A percentile compares a stretch with the other conserved stretches of the same genome.
Conservation (phyloP, 2,797 vertebrate species). For the Oreortyx pictus region DNA sequence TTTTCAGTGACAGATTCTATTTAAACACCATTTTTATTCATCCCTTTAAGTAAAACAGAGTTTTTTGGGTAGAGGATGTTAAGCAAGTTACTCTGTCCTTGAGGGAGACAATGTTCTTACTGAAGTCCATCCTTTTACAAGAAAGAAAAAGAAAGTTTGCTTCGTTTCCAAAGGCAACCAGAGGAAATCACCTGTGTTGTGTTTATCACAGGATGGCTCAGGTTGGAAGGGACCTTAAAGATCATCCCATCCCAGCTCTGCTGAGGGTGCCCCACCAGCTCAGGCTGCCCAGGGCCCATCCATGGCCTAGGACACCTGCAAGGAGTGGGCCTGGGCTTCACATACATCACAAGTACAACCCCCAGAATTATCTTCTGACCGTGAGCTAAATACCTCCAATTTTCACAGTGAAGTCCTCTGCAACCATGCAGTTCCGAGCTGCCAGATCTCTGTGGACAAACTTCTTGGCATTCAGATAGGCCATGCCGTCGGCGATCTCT, state of each 20-base stretch:
- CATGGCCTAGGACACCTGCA: too few species aligned
- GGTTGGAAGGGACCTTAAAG: too few species aligned
- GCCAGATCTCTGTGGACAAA: slow-evolving; percentile 97
- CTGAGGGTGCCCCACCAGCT: too few species aligned
- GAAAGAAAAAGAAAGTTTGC: neutral
- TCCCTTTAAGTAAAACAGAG: neutral
- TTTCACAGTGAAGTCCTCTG: slow-evolving; percentile 94
- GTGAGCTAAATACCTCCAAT: slow-evolving; percentile 87
- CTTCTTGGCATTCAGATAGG: slow-evolving; percentile 97
- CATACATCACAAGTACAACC: fast-evolving
- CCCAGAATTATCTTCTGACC: neutral
- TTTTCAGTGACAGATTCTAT: neutral
- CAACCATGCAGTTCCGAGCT: slow-evolving; percentile 99
- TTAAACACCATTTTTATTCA: neutral
- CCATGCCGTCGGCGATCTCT: slow-evolving; percentile 98
- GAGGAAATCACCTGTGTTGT: fast-evolving
- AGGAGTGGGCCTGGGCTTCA: fast-evolving
- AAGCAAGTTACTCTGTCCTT: too few species aligned
- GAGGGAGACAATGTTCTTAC: too few species aligned
- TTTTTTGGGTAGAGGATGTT: too few species aligned
- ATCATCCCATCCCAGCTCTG: too few species aligned
- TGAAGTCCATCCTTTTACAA: too few species aligned
- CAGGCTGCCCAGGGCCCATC: too few species aligned
- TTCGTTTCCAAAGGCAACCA: neutral
- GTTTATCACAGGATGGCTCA: too few species aligned